These are phyloP conservation scores for Sinosuthora webbiana DNA, from an alignment of 2,113 vertebrate genomes.

Conservation along the genomic window DNA sequence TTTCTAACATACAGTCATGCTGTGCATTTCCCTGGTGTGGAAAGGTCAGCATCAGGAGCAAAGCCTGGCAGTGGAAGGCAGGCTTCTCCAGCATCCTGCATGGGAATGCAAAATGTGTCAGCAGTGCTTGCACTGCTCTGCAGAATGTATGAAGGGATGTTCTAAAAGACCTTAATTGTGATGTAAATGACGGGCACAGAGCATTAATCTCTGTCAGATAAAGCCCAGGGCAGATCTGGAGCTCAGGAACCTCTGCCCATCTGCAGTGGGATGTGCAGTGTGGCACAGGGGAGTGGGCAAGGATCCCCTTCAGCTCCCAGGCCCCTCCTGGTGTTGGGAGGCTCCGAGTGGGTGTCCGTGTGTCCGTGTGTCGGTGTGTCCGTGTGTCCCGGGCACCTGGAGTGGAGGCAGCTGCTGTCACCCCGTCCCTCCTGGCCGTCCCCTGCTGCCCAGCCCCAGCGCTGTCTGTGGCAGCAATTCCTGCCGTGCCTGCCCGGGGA, in stretches of 20 bases:
- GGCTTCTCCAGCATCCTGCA: background rate
- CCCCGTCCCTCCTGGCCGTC: background rate
- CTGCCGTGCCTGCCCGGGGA: background rate
- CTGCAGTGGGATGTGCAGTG: background rate
- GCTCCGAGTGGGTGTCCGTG: rapidly evolving
- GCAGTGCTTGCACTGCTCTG: background rate
- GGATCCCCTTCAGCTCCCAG: background rate
- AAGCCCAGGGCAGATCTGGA: background rate
- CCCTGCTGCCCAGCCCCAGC: background rate
- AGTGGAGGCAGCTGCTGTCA: rapidly evolving
- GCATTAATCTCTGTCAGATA: background rate
- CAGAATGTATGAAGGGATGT: background rate
- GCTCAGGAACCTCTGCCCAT: background rate
- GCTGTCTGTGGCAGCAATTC: rapidly evolving
- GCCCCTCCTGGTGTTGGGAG: background rate
- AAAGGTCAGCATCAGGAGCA: background rate
- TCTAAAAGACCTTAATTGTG: background rate
- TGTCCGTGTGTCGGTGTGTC: too few species aligned
- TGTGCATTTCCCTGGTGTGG: background rate
- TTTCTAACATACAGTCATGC: background rate
- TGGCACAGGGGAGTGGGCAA: rapidly evolving
- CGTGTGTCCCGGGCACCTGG: background rate
- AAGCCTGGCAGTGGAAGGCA: background rate
- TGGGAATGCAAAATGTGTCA: background rate
- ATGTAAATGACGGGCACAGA: background rate